Evolutionary conservation across 2,797 vertebrate genomes (phyloP).

Genomic region (Hapalemur alaotrensis): DNA sequence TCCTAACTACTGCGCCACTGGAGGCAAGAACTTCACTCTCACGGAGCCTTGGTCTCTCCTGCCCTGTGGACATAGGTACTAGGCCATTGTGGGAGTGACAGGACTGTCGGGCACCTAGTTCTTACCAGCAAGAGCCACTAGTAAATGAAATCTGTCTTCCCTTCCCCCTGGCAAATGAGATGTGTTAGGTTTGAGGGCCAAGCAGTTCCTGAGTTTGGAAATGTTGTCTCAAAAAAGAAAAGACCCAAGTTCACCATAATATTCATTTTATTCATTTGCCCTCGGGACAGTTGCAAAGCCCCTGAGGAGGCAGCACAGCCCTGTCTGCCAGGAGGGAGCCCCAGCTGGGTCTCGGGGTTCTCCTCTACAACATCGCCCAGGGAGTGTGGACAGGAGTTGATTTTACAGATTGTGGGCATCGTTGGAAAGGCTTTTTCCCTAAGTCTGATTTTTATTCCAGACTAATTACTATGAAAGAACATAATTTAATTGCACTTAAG

Average conservation of each 20-base stretch:
- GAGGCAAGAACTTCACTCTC: no score
- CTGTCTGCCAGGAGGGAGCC: not conserved
- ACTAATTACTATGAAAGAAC: constrained; percentile 71
- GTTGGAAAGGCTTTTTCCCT: constrained; percentile 55
- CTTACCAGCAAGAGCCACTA: not conserved
- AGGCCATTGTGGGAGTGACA: not conserved
- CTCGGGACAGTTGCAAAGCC: not conserved
- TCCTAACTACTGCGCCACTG: not conserved
- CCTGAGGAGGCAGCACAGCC: not conserved
- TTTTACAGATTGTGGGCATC: constrained; percentile 61
- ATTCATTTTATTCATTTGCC: not conserved
- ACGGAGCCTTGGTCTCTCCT: not conserved
- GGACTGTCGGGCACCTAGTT: not conserved
- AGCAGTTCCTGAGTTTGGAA: not conserved
- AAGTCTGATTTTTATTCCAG: constrained; percentile 71
- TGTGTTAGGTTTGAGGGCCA: not conserved
- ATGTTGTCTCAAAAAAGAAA: not conserved
- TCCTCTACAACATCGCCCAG: constrained; percentile 31
- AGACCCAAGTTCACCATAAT: not conserved
- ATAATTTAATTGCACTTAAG: constrained; percentile 75
- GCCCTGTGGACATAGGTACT: not conserved
- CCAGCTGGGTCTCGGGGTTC: constrained; percentile 39
- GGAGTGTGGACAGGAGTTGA: not conserved
- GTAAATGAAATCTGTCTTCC: not conserved
- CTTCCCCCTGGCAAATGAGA: not conserved